Evolutionary conservation across 2,797 vertebrate genomes (phyloP).

Genomic region (Melanotaenia pygmaea): DNA sequence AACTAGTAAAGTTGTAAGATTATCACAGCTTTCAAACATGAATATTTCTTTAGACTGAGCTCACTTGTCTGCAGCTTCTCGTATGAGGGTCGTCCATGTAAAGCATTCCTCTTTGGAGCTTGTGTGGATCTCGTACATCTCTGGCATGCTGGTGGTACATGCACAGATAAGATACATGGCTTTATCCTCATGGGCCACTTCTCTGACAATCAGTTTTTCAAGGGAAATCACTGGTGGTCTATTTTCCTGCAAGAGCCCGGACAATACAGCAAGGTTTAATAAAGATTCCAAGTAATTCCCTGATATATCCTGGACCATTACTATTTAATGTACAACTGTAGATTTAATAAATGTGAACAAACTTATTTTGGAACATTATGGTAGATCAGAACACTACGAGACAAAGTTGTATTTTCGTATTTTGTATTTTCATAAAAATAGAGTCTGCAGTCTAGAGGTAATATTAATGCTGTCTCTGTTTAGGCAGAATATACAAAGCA

Average conservation of each 20-base stretch:
- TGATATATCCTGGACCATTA: background rate
- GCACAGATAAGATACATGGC: slow-evolving; percentile 93
- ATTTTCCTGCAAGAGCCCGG: slow-evolving; percentile 83
- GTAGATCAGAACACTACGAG: background rate
- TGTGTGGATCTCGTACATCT: slow-evolving; percentile 94
- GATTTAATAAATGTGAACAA: background rate
- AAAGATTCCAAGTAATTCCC: background rate
- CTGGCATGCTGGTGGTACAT: slow-evolving; percentile 80
- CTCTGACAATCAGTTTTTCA: slow-evolving; percentile 91
- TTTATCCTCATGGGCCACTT: slow-evolving; percentile 91
- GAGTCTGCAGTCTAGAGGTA: no score
- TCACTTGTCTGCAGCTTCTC: slow-evolving; percentile 89
- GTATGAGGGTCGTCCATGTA: slow-evolving; percentile 87
- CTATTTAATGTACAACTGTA: background rate
- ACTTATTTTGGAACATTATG: background rate
- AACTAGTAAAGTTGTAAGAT: background rate
- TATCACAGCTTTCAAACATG: background rate
- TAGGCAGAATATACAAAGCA: no score
- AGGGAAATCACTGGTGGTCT: slow-evolving; percentile 90
- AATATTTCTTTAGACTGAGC: background rate
- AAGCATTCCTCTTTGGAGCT: slow-evolving; percentile 87
- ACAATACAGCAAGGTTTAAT: background rate
- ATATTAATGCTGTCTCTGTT: no score
- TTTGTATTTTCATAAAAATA: no score
- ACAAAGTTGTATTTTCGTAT: no score